phyloP scores from a whole-genome alignment of 2,888 invertebrate genomes.

The Neoaliturus tenellus region DNA sequence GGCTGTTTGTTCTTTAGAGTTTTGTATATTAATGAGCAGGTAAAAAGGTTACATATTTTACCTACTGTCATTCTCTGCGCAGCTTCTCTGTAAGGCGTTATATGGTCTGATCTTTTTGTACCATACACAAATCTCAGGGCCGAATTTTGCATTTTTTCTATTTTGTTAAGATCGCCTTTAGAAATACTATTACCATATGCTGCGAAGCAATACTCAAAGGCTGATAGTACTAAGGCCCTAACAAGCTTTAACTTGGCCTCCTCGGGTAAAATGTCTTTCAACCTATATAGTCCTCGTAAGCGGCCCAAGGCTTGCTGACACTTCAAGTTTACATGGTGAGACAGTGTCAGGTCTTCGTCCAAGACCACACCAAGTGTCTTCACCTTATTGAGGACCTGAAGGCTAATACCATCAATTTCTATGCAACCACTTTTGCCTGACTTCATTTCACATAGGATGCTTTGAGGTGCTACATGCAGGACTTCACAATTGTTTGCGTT shows the following conservation, averaged over 20 bases:
- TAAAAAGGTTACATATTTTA: background rate
- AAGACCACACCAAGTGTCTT: background rate
- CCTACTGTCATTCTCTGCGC: background rate
- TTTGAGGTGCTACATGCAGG: background rate
- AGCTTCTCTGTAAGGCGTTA: background rate
- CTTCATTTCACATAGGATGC: background rate
- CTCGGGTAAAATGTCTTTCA: background rate
- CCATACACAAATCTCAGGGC: background rate
- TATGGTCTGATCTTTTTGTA: background rate
- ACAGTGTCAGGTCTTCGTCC: background rate
- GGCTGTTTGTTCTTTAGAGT: background rate
- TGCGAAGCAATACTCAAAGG: background rate
- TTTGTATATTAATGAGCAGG: background rate
- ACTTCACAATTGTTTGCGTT: background rate
- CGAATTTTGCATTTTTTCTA: background rate
- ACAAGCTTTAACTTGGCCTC: background rate
- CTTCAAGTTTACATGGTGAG: background rate
- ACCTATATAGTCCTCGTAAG: background rate
- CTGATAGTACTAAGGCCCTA: background rate
- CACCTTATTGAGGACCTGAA: background rate
- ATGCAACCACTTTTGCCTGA: background rate
- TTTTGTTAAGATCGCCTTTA: background rate
- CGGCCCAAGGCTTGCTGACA: background rate
- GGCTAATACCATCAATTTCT: background rate
- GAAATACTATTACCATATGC: background rate